Percentiles rank a stretch among this genome's conserved stretches.
These are phyloP conservation scores for Smithornis capensis DNA, from an alignment of 2,113 vertebrate species.

Conservation along the genomic window DNA sequence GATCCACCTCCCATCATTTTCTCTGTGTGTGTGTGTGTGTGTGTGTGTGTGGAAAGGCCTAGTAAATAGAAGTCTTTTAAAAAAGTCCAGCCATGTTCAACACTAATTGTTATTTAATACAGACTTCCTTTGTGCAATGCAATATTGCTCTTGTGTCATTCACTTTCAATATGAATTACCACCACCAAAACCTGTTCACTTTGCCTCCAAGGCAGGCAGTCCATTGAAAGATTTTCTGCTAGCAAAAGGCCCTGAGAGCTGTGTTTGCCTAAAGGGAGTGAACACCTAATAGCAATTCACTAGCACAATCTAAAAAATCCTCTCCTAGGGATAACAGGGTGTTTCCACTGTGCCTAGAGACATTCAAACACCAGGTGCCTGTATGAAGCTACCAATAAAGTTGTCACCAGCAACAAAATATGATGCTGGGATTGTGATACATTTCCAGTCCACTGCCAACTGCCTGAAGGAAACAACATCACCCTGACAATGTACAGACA, in stretches of 20 bases:
- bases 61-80: not conserved
- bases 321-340: not conserved
- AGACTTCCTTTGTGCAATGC: not conserved
- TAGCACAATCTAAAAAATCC: not conserved
- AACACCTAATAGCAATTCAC: not conserved
- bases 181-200: not conserved
- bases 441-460: not conserved
- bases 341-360: not conserved
- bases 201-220: not conserved
- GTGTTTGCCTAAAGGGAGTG: not conserved
- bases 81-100: not conserved
- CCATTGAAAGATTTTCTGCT: not conserved
- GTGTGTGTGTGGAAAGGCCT: not conserved
- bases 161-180: not conserved
- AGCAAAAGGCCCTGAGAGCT: not conserved
- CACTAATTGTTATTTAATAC: not conserved
- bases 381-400: not conserved
- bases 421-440: not conserved
- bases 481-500: not conserved
- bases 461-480: not conserved
- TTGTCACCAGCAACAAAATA: not conserved
- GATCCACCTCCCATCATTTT: not conserved
- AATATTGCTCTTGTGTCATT: not conserved
- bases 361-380: not conserved
- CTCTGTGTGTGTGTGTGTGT: fast-evolving